Evolutionary conservation across 2,888 invertebrate genomes (phyloP).

Genomic region (Mythimna pallens): DNA sequence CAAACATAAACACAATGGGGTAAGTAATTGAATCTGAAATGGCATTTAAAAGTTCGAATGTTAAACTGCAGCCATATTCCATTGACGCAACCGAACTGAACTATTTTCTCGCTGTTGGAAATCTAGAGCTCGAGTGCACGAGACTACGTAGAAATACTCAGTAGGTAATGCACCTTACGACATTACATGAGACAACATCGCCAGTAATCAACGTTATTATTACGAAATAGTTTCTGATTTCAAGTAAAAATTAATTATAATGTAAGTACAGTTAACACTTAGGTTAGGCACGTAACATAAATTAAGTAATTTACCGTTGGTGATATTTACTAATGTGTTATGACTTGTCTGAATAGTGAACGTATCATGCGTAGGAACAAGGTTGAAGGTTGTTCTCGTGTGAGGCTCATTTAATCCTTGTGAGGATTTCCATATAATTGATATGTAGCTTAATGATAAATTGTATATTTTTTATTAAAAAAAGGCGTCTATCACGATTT

Average conservation of each 20-base stretch:
- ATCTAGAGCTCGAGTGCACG: conserved; percentile 65
- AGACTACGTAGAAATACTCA: conserved; percentile 59
- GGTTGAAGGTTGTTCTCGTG: conserved; percentile 44
- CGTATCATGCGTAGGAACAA: conserved; percentile 30
- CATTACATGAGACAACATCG: conserved; percentile 60
- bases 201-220: conserved; percentile 57
- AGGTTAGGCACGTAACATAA: neutral
- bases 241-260: conserved; percentile 21
- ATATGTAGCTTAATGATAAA: neutral
- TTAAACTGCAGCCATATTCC: conserved; percentile 54
- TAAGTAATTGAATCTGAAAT: conserved; percentile 60
- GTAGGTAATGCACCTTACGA: conserved; percentile 55
- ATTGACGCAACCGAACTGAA: conserved; percentile 67
- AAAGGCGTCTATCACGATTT: conserved; percentile 28
- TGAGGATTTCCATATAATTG: conserved; percentile 12
- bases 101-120: conserved; percentile 64
- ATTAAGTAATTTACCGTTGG: conserved; percentile 17
- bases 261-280: conserved; percentile 12
- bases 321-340: conserved; percentile 1
- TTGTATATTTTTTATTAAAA: neutral
- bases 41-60: conserved; percentile 62
- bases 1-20: conserved; percentile 55
- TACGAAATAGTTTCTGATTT: conserved; percentile 39
- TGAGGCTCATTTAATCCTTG: conserved; percentile 27
- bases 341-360: conserved; percentile 34